Percentiles rank a stretch among this genome's conserved stretches.
These are phyloP conservation scores for Atractosteus spatula DNA, from an alignment of 2,113 vertebrate species.

Conservation along the genomic window DNA sequence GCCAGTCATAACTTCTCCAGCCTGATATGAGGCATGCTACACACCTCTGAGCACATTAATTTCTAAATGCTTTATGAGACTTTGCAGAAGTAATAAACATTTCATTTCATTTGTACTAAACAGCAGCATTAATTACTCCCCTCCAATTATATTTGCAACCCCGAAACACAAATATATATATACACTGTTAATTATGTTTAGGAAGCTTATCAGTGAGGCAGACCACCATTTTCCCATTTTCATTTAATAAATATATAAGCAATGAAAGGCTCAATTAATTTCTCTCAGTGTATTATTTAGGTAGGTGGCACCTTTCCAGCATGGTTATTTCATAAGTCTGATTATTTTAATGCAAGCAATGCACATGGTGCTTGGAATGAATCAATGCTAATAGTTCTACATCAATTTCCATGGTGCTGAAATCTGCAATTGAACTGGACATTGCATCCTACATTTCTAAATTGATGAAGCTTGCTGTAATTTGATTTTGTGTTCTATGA, in stretches of 20 bases:
- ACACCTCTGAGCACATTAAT: too few species aligned
- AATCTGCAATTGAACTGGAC: not conserved
- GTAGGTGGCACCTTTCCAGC: not conserved
- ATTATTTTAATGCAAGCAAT: constrained; percentile 3
- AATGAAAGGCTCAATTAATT: not conserved
- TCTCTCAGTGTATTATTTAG: constrained; percentile 5
- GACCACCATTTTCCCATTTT: not conserved
- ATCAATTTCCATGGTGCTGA: not conserved
- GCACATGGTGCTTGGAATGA: not conserved
- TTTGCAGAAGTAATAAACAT: too few species aligned
- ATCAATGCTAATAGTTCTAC: not conserved
- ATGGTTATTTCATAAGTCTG: not conserved
- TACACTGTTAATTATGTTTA: not conserved
- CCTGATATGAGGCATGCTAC: too few species aligned
- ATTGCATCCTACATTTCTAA: not conserved
- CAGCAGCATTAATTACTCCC: too few species aligned
- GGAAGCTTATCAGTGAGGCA: constrained; percentile 4
- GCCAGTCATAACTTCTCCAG: too few species aligned
- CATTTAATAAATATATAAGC: not conserved
- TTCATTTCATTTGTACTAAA: too few species aligned
- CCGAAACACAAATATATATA: not conserved
- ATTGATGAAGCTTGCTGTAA: not conserved
- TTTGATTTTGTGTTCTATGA: not conserved
- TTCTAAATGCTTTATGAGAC: too few species aligned
- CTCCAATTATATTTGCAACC: too few species aligned